Conservation (phyloP, 2,113 vertebrate species). For the Bathybates hornii region DNA sequence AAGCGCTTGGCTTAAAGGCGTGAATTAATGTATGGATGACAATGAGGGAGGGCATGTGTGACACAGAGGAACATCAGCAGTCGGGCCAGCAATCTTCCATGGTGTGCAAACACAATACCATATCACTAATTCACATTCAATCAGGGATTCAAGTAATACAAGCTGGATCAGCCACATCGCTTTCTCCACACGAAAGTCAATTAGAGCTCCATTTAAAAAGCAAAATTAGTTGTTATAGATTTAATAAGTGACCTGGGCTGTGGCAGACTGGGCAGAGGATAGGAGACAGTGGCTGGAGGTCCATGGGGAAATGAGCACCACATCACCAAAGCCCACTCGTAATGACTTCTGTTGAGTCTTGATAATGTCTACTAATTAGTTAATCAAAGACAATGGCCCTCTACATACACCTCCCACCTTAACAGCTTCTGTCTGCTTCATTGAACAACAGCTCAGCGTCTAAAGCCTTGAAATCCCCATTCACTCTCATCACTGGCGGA, state of each 20-base stretch:
- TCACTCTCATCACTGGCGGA: slow-evolving; percentile 29
- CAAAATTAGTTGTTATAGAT: slow-evolving; percentile 69
- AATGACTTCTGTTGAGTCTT: slow-evolving; percentile 76
- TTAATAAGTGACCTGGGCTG: slow-evolving; percentile 63
- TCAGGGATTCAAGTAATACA: slow-evolving; percentile 40
- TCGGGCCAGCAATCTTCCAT: neutral
- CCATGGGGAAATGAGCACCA: slow-evolving; percentile 58
- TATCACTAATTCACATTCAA: slow-evolving; percentile 31
- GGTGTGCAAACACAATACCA: slow-evolving; percentile 23
- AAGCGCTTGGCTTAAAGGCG: neutral
- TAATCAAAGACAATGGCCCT: slow-evolving; percentile 69
- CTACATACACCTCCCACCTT: slow-evolving; percentile 56
- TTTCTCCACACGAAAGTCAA: slow-evolving; percentile 56
- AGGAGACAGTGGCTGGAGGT: slow-evolving; percentile 17
- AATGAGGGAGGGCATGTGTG: neutral
- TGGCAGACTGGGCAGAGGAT: slow-evolving; percentile 20
- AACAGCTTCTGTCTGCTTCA: slow-evolving; percentile 56
- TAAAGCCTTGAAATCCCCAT: slow-evolving; percentile 44
- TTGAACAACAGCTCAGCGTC: slow-evolving; percentile 44
- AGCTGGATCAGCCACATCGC: slow-evolving; percentile 34
- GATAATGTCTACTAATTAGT: slow-evolving; percentile 76
- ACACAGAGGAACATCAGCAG: neutral
- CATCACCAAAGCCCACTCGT: slow-evolving; percentile 54
- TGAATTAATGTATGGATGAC: neutral
- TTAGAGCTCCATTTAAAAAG: slow-evolving; percentile 73